Evolutionary conservation across 1,140 invertebrate species (phyloP), one percentile per base, ranked within the genome.

Genomic region (Manduca sexta): DNA sequence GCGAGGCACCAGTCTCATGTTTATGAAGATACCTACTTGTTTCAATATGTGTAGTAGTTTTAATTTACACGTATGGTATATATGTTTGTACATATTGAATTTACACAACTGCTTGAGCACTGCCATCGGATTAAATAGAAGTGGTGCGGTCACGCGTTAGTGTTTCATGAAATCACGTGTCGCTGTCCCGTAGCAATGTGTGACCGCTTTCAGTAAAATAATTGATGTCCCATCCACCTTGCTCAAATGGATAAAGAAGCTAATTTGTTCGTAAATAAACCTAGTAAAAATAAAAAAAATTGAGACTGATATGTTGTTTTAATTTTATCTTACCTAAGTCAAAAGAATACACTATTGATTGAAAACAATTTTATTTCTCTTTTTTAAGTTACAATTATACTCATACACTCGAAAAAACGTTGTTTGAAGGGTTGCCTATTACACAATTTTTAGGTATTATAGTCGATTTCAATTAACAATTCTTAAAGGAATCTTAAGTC

Each of bases 241-340:
- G 72, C 66, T 80, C 68, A 72, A 71, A 45, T 56, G 45, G 40
- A 56, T 54, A 47, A 35, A 54, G 37, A 60, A 56, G 55, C 58
- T 56, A 56, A 59, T 45, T 48, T 43, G 31, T 41, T 55, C 51
- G 49, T 49, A 56, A 46, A 46, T 61, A 49, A 56, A 60, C 54
- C 60, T 62, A 60, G 56, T 17, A 61, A 69, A 26, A 76, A 75
- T 75, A 75, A 79, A 76, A 52, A 26, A 56, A 57, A 69, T 69
- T 73, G 62, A 80, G 72, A 80, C 74, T 80, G 76, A 75, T 55
- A 61, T 64, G 43, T 41, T 17, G 49, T 49, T 59, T 71, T 65
- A 60, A 55, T 55, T 60, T 49, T 31, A 35, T 49, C 14, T 12
- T 13, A 38, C 35, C 14, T 5, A 13, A 8, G 8, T 13, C 35